A percentile compares a stretch with the other conserved stretches of the same genome.
Conservation (phyloP, 2,888 invertebrate species). For the Caenorhabditis sp. region DNA sequence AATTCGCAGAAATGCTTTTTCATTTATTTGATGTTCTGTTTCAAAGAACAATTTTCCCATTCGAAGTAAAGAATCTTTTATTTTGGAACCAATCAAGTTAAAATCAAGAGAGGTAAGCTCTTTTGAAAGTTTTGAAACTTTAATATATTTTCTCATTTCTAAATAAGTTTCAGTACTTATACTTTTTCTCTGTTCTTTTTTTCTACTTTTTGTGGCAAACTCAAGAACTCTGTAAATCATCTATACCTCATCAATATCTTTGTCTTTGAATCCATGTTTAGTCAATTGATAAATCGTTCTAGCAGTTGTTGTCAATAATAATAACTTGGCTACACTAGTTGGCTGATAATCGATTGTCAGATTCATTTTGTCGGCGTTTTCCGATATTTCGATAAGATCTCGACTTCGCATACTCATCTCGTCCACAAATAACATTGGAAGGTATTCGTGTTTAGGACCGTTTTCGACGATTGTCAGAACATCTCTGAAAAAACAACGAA, state of each 20-base stretch:
- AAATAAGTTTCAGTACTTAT: too few relatives aligned
- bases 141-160: too few relatives aligned
- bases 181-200: too few relatives aligned
- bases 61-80: too few relatives aligned
- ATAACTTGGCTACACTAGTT: constrained; percentile 67
- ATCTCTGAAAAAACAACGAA: constrained; percentile 23
- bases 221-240: not conserved
- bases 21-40: too few relatives aligned
- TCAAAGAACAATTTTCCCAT: too few relatives aligned
- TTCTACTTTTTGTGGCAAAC: too few relatives aligned
- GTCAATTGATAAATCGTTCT: constrained; percentile 71
- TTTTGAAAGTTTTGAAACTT: too few relatives aligned
- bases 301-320: constrained; percentile 72
- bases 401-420: constrained; percentile 82
- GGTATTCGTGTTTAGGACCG: constrained; percentile 73
- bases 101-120: too few relatives aligned
- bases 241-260: constrained; percentile 87
- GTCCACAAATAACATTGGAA: constrained; percentile 86
- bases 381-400: constrained; percentile 76
- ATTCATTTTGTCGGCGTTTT: constrained; percentile 20
- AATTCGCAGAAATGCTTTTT: too few relatives aligned
- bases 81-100: too few relatives aligned
- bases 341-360: constrained; percentile 61
- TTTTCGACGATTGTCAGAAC: constrained; percentile 21
- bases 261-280: constrained; percentile 83